A percentile compares a stretch with the other conserved stretches of the same genome.
Evolutionary conservation across 2,888 invertebrate species (phyloP).

Genomic region (Aphidoletes aphidimyza): DNA sequence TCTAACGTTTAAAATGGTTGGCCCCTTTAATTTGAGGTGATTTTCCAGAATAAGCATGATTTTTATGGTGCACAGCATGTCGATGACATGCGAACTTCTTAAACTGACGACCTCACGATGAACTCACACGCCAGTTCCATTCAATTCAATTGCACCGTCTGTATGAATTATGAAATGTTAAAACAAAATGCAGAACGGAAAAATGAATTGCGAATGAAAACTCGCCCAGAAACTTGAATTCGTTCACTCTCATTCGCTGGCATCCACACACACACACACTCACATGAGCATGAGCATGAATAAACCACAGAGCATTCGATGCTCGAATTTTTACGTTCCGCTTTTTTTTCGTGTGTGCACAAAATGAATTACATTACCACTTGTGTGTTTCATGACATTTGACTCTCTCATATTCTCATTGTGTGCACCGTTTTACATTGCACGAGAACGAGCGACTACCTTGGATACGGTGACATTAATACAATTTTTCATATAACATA

Average conservation of each 20-base stretch:
- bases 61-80: conserved; percentile 38
- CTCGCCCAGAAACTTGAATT: too few relatives aligned
- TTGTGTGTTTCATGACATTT: conserved; percentile 48
- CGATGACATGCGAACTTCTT: conserved; percentile 21
- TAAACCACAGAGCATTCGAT: conserved; percentile 2
- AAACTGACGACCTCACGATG: conserved; percentile 19
- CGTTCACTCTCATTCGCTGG: too few relatives aligned
- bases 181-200: conserved; percentile 17
- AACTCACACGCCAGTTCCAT: conserved; percentile 31
- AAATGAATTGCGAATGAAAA: not conserved
- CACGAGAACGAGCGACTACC: not conserved
- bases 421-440: not conserved
- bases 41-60: conserved; percentile 39
- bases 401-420: conserved; percentile 3
- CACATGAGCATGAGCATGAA: not conserved
- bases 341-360: too few relatives aligned
- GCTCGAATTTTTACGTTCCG: conserved; percentile 12
- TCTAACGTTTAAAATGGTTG: not conserved
- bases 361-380: conserved; percentile 49
- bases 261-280: not conserved
- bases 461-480: conserved; percentile 21
- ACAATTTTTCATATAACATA: conserved; percentile 37
- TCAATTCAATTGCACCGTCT: conserved; percentile 49
- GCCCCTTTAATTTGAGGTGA: conserved; percentile 40
- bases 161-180: conserved; percentile 8